These are phyloP conservation scores for Actinopyga echinites DNA, from an alignment of 53 echinoderm and acorn worm species.

Conservation along the genomic window DNA sequence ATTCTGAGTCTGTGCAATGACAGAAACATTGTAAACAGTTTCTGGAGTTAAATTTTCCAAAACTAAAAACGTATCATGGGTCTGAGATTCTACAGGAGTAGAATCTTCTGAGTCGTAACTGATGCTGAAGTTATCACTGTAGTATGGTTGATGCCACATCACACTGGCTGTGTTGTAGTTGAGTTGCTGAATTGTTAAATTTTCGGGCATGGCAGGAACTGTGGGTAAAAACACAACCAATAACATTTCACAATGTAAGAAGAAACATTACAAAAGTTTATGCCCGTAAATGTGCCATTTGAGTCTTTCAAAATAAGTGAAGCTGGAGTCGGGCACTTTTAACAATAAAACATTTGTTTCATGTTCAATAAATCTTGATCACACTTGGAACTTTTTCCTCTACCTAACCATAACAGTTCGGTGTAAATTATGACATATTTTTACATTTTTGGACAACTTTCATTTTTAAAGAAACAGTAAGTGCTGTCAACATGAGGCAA, in stretches of 20 bases:
- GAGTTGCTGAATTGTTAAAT: background rate
- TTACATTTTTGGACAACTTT: too few relatives aligned
- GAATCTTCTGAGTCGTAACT: background rate
- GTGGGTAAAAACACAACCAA: background rate
- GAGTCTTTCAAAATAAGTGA: too few relatives aligned
- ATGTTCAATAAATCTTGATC: too few relatives aligned
- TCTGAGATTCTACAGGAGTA: background rate
- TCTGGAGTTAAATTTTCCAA: background rate
- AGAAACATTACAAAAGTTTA: background rate
- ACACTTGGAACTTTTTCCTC: too few relatives aligned
- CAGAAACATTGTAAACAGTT: background rate
- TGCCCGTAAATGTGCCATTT: too few relatives aligned
- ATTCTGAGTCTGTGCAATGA: background rate
- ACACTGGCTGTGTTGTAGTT: background rate
- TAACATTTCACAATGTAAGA: background rate
- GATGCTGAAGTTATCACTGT: background rate
- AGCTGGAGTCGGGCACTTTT: too few relatives aligned
- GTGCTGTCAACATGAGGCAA: too few relatives aligned
- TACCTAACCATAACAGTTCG: too few relatives aligned
- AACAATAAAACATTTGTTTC: too few relatives aligned
- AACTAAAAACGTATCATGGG: background rate
- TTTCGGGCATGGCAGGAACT: background rate
- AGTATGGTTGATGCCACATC: background rate
- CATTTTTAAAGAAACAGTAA: too few relatives aligned
- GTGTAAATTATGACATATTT: too few relatives aligned